Conservation (phyloP, 2,888 invertebrate genomes). For the Rhagonycha fulva region DNA sequence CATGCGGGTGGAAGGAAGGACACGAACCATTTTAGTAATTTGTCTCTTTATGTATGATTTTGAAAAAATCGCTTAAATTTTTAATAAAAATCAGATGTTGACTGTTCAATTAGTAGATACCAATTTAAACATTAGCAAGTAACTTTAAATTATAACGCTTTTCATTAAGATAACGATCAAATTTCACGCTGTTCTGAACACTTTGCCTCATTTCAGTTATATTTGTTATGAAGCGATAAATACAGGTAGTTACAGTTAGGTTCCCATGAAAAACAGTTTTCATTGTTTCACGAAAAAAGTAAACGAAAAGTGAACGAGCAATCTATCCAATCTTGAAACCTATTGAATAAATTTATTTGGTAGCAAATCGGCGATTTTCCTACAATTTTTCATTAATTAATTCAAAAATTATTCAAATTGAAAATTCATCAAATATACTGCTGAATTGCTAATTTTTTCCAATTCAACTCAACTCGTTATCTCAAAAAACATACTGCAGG, state of each 20-base stretch:
- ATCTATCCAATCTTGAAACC: neutral
- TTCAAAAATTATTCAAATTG: neutral
- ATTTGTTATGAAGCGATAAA: neutral
- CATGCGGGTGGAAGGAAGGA: slow-evolving; percentile 11
- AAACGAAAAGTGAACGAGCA: neutral
- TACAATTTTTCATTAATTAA: neutral
- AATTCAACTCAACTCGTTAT: neutral
- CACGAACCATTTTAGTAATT: neutral
- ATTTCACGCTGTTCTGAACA: neutral
- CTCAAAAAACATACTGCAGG: neutral
- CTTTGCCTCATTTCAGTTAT: neutral
- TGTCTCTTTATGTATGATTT: neutral
- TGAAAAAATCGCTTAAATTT: neutral
- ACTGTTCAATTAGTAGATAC: neutral
- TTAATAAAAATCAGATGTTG: neutral
- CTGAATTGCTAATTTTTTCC: neutral
- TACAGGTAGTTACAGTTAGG: slow-evolving; percentile 1
- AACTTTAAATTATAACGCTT: neutral
- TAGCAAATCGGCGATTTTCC: neutral
- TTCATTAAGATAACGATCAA: slow-evolving; percentile 3
- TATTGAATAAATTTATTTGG: neutral
- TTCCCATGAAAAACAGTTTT: neutral
- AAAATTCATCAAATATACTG: neutral
- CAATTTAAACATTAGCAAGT: neutral
- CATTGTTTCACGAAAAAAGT: neutral